Evolutionary conservation across 1,140 invertebrate genomes (phyloP).

Genomic region (Globodera ellingtonae): DNA sequence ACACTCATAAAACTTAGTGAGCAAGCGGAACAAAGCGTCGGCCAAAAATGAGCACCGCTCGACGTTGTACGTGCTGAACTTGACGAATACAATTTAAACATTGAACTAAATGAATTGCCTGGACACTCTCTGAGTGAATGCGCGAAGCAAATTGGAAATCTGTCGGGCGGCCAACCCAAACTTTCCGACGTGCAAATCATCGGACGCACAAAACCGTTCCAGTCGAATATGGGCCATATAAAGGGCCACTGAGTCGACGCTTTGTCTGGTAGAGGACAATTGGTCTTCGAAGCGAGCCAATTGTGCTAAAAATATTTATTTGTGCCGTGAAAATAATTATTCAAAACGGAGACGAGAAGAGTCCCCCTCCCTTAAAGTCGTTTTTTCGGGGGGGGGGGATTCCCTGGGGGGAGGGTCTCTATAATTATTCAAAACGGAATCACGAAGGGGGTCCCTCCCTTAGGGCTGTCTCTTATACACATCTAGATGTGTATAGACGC

Average conservation of each 20-base stretch:
- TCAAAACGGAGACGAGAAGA: too few relatives aligned
- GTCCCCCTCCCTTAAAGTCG: too few relatives aligned
- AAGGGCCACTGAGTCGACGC: constrained; percentile 31
- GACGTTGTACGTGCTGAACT: constrained; percentile 32
- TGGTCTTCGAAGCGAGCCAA: constrained; percentile 15
- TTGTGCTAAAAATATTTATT: neutral
- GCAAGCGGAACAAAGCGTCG: constrained; percentile 25
- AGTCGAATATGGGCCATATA: constrained; percentile 33
- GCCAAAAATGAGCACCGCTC: constrained; percentile 33
- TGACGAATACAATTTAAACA: neutral
- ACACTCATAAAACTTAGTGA: constrained; percentile 37
- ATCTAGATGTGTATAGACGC: too few relatives aligned
- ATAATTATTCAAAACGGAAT: too few relatives aligned
- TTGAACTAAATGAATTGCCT: constrained; percentile 22
- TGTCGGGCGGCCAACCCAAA: constrained; percentile 27
- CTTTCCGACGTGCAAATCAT: constrained; percentile 15
- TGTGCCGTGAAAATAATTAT: too few relatives aligned
- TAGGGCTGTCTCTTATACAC: too few relatives aligned
- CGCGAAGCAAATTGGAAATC: constrained; percentile 21
- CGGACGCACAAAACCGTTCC: constrained; percentile 25
- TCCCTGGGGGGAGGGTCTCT: too few relatives aligned
- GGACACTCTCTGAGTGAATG: constrained; percentile 25
- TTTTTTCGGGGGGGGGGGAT: too few relatives aligned
- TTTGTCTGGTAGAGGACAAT: constrained; percentile 6
- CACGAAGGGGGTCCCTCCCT: too few relatives aligned